Evolutionary conservation across 2,113 vertebrate genomes (phyloP), one percentile per base, ranked within the genome.

Genomic region (Lichenostomus cassidix): DNA sequence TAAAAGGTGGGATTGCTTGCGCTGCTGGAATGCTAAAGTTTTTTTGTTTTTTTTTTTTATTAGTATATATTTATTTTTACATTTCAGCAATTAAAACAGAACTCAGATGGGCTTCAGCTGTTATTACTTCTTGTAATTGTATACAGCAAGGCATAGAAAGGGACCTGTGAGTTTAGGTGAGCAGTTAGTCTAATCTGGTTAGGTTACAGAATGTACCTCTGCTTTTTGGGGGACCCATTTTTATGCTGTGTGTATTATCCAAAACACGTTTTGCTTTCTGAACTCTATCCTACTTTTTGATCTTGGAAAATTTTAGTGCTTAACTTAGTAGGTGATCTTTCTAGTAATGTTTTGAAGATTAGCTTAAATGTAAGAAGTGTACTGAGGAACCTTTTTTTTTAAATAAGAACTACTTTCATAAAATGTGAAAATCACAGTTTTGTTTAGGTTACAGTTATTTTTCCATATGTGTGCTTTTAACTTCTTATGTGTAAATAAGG

Each of bases 361-460:
- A 19, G 11, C 29, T 69, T 85, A 50, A 85, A 55, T 65, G 5
- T 41, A 37, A 58, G n/a, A 63, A 27, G 14, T 65, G 8, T 25
- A 39, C 33, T 46, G 27, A 82, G n/a, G 50, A 80, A 87, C 56
- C 28, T 4, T 70, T 71, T 70, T 56, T 70, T 28, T 42, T 5
- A 3, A 13, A 10, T 8, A 13, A 71, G 6, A 52, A 19, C 23
- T 69, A 4, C 23, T 84, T 90, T 19, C 13, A 37, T 78, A 75
- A 93, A 89, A 89, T 75, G 24, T 23, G 41, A 71, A 89, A 92
- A 68, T 65, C 41, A 50, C 9, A 12, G 28, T 81, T 93, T 59
- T 96, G 62, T 89, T 96, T 92, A 73, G 53, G 20, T 81, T 89
- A 86, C 35, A 70, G 79, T 63, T 95, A 75, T 70, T 21, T 91